Conservation (phyloP, 2,113 vertebrate species). For the Muntiacus muntjak region DNA sequence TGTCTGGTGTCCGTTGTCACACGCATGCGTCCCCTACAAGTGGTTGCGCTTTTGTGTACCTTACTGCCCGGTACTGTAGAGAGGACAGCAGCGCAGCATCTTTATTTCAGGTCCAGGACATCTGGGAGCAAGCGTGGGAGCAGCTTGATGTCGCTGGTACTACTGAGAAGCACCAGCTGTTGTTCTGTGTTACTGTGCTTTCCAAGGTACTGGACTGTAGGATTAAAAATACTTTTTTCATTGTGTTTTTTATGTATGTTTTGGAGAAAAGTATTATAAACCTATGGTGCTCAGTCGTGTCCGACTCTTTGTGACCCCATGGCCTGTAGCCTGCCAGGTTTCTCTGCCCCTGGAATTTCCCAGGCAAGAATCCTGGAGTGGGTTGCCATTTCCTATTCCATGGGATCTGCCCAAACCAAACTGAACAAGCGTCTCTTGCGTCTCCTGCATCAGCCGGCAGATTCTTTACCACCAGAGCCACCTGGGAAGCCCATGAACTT, state of each 20-base stretch:
- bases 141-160: neutral
- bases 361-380: neutral
- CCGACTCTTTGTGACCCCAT: neutral
- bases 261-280: neutral
- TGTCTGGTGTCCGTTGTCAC: neutral
- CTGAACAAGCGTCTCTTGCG: neutral
- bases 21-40: accelerated
- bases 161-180: neutral
- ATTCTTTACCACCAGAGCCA: neutral
- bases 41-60: accelerated
- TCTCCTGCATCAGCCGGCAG: neutral
- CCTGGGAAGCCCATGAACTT: neutral
- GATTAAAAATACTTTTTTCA: neutral
- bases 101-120: neutral
- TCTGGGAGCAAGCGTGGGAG: neutral
- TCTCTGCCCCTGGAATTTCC: neutral
- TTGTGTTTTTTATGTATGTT: neutral
- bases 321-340: neutral
- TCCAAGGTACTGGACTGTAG: neutral
- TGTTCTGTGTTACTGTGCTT: accelerated
- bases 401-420: neutral
- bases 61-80: neutral
- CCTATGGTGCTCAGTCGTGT: neutral
- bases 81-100: accelerated
- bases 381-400: neutral